Evolutionary conservation across 2,113 vertebrate genomes (phyloP).

Genomic region (Hemicordylus capensis): DNA sequence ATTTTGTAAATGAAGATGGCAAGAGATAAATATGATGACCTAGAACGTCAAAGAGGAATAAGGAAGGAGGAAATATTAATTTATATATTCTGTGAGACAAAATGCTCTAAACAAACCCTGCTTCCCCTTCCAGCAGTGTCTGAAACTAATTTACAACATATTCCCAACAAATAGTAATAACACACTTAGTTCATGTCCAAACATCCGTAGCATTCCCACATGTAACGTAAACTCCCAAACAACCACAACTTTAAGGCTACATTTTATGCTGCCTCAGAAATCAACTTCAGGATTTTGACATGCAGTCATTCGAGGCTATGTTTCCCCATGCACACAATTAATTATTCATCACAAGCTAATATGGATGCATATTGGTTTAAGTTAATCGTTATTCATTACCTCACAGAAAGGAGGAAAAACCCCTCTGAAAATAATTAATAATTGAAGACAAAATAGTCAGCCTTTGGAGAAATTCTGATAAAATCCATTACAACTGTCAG

Average conservation of each 20-base stretch:
- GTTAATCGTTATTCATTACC: conserved; percentile 63
- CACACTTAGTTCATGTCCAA: background rate
- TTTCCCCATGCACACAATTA: conserved; percentile 1
- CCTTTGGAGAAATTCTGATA: conserved; percentile 44
- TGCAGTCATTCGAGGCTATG: conserved; percentile 31
- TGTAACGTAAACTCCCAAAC: background rate
- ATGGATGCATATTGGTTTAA: conserved; percentile 24
- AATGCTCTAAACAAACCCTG: background rate
- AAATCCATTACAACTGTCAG: conserved; percentile 60
- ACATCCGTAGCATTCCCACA: background rate
- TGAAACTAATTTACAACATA: fast-evolving
- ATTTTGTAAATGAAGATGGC: background rate
- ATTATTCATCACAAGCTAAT: conserved; percentile 47
- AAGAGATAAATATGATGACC: background rate
- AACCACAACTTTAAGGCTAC: background rate
- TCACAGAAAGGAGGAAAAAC: conserved; percentile 53
- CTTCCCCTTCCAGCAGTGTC: background rate
- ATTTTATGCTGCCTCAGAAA: conserved; percentile 11
- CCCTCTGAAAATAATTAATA: conserved; percentile 60
- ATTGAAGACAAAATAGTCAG: conserved; percentile 57
- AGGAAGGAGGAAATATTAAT: background rate
- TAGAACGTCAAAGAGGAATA: conserved; percentile 1
- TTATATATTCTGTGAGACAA: fast-evolving
- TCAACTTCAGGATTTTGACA: conserved; percentile 41
- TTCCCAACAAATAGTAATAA: background rate